Conservation (phyloP, 1,140 invertebrate species). For the Dinoponera quadriceps region DNA sequence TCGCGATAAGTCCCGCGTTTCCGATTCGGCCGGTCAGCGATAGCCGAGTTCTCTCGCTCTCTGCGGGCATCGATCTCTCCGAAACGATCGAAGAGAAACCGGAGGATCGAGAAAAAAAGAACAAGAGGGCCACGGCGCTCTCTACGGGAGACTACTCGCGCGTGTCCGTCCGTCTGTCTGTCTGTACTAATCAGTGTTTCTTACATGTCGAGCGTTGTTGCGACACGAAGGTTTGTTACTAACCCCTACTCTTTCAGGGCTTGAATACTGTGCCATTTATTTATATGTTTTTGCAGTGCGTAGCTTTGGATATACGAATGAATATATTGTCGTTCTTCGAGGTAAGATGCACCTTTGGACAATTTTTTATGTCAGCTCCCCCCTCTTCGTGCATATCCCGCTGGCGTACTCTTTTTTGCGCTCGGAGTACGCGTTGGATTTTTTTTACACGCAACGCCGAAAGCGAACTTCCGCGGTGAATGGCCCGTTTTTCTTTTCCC, state of each 20-base stretch:
- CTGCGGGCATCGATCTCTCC: too few relatives aligned
- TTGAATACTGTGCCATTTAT: conserved; percentile 41
- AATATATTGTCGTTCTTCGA: conserved; percentile 35
- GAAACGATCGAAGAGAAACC: too few relatives aligned
- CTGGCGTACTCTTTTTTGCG: not conserved
- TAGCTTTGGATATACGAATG: conserved; percentile 52
- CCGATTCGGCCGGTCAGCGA: too few relatives aligned
- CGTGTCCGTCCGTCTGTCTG: too few relatives aligned
- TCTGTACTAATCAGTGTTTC: conserved; percentile 49
- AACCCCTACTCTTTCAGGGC: conserved; percentile 37
- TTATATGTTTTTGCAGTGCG: conserved; percentile 58
- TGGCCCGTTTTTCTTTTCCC: not conserved
- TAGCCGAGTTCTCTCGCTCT: too few relatives aligned
- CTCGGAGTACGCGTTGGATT: not conserved
- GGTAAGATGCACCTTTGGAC: conserved; percentile 38
- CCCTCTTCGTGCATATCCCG: too few relatives aligned
- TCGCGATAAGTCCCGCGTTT: too few relatives aligned
- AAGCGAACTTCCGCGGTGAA: not conserved
- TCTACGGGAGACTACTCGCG: too few relatives aligned
- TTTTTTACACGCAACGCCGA: not conserved
- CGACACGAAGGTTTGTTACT: conserved; percentile 46
- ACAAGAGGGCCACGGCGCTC: too few relatives aligned
- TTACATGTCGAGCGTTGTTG: conserved; percentile 56
- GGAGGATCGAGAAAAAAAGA: too few relatives aligned
- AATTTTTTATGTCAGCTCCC: not conserved